Conservation (phyloP, 2,888 invertebrate species). For the Saturnia pavonia region DNA sequence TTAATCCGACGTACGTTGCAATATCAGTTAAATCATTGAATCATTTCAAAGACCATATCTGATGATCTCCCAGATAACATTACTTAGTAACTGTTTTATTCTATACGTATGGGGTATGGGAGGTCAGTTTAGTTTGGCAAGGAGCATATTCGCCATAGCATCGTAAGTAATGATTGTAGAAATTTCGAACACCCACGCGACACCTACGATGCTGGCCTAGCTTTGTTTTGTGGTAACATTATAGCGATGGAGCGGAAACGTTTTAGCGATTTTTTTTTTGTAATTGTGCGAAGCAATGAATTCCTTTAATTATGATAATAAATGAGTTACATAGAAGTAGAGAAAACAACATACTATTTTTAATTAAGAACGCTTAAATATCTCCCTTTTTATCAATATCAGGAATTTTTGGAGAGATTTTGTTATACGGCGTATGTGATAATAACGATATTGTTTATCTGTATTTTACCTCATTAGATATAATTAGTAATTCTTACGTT, state of each 20-base stretch:
- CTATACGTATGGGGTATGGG: conserved; percentile 24
- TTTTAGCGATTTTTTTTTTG: no score
- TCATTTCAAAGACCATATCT: conserved; percentile 50
- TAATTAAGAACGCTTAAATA: no score
- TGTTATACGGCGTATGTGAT: no score
- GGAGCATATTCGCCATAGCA: conserved; percentile 55
- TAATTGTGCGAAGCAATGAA: no score
- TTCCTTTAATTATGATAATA: no score
- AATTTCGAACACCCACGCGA: conserved; percentile 72
- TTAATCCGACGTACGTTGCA: conserved; percentile 62
- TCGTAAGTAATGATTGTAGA: conserved; percentile 70
- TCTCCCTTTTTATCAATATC: no score
- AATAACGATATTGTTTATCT: no score
- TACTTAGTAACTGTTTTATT: background rate
- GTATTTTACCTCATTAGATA: no score
- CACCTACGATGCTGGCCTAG: conserved; percentile 63
- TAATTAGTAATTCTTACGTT: no score
- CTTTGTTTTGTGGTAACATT: conserved; percentile 49
- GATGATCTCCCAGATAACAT: conserved; percentile 34
- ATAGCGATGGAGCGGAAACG: conserved; percentile 36
- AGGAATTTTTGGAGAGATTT: no score
- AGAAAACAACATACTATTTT: no score
- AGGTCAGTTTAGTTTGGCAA: conserved; percentile 50
- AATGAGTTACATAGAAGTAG: no score
- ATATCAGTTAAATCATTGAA: conserved; percentile 40